phyloP scores from a whole-genome alignment of 1,140 invertebrate genomes.

The Hetaerina americana region DNA sequence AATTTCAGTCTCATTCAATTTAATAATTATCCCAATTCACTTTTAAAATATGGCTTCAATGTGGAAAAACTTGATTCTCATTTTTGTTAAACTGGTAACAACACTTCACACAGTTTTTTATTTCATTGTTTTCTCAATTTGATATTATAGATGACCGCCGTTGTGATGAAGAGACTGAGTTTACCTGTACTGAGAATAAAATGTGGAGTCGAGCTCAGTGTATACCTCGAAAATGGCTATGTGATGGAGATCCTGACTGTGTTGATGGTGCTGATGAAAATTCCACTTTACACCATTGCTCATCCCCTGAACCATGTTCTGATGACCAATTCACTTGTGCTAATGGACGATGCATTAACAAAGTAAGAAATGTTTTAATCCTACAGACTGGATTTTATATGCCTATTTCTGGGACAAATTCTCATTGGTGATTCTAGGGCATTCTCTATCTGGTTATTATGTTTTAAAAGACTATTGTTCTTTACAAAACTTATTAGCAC shows the following conservation, averaged over 20 bases:
- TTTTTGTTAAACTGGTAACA: too few relatives aligned
- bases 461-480: too few relatives aligned
- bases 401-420: too few relatives aligned
- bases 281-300: constrained; percentile 63
- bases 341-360: constrained; percentile 78
- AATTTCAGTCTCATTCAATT: too few relatives aligned
- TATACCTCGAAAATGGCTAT: constrained; percentile 87
- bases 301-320: constrained; percentile 61
- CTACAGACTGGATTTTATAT: too few relatives aligned
- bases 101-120: constrained; percentile 10
- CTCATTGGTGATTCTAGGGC: too few relatives aligned
- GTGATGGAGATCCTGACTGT: constrained; percentile 91
- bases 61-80: too few relatives aligned
- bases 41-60: too few relatives aligned
- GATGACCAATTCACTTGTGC: constrained; percentile 82
- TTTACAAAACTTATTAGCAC: too few relatives aligned
- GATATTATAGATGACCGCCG: constrained; percentile 67
- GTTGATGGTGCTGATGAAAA: constrained; percentile 96
- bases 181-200: constrained; percentile 79
- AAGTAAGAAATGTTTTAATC: constrained; percentile 32
- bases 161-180: constrained; percentile 84
- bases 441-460: too few relatives aligned
- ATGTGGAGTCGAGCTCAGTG: constrained; percentile 84
- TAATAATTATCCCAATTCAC: too few relatives aligned
- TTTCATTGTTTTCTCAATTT: constrained; percentile 11